A percentile compares a stretch with the other conserved stretches of the same genome.
Evolutionary conservation across 1,140 invertebrate species (phyloP).

Genomic region (Leptestheria dahalacensis): DNA sequence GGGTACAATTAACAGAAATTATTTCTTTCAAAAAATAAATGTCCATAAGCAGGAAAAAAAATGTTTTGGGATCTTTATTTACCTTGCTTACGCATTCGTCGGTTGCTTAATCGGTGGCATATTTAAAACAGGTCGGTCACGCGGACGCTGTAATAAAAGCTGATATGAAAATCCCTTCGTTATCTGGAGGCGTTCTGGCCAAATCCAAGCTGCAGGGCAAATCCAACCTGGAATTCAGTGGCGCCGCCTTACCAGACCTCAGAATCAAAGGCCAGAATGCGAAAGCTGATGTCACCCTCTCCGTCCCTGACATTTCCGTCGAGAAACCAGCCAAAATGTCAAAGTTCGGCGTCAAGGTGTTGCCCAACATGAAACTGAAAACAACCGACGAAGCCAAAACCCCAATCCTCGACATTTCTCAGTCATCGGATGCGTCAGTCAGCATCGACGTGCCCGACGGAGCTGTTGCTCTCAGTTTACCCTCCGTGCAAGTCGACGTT

Average conservation of each 20-base stretch:
- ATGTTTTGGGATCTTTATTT: neutral
- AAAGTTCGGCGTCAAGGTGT: slow-evolving; percentile 11
- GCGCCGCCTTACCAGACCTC: neutral
- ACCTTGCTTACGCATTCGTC: neutral
- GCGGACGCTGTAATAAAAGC: neutral
- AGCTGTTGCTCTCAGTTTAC: neutral
- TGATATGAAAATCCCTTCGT: slow-evolving; percentile 5
- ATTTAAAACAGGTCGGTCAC: slow-evolving; percentile 1
- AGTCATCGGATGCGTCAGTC: neutral
- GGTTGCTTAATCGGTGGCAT: neutral
- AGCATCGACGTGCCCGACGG: slow-evolving; percentile 5
- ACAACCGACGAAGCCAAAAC: neutral
- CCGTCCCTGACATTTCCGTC: neutral
- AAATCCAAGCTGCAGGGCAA: slow-evolving; percentile 7
- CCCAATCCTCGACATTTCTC: neutral
- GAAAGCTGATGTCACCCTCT: slow-evolving; percentile 2
- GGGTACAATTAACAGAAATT: no score
- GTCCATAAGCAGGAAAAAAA: no score
- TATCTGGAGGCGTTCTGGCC: slow-evolving; percentile 1
- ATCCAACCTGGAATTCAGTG: slow-evolving; percentile 5
- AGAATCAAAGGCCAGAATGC: slow-evolving; percentile 9
- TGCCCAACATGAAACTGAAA: slow-evolving; percentile 14
- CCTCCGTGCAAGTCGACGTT: neutral
- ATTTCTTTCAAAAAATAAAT: no score
- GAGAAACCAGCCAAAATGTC: neutral